Conservation (phyloP, 2,113 vertebrate species). For the Carassius carassius region DNA sequence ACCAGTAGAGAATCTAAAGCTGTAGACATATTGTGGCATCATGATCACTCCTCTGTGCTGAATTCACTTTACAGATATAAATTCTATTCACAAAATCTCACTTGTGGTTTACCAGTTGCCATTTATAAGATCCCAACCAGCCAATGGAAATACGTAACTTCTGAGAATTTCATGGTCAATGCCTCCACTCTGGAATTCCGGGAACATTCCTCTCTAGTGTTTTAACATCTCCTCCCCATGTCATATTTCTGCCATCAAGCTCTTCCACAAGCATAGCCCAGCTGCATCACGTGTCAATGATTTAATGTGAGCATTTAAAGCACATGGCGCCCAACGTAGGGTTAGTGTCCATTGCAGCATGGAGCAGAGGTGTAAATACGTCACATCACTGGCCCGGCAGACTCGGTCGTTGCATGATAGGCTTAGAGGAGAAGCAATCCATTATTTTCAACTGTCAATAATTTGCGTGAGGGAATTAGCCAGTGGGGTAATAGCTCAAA, state of each 20-base stretch:
- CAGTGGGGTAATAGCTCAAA: background rate
- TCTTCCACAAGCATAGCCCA: background rate
- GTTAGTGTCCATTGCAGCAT: constrained; percentile 2
- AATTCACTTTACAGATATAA: background rate
- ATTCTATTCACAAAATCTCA: background rate
- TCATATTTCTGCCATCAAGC: constrained; percentile 39
- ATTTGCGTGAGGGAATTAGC: constrained; percentile 66
- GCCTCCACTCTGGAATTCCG: constrained; percentile 17
- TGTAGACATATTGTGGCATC: background rate
- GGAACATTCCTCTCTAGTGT: background rate
- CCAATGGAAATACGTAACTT: background rate
- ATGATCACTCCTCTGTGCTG: background rate
- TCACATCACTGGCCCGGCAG: constrained; percentile 48
- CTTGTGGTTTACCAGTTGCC: background rate
- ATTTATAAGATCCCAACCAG: background rate
- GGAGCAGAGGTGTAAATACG: constrained; percentile 39
- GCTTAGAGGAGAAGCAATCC: constrained; percentile 78
- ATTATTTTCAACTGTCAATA: constrained; percentile 76
- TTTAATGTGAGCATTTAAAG: constrained; percentile 29
- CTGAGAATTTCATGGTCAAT: constrained; percentile 12
- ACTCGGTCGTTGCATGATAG: constrained; percentile 64
- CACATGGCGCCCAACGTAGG: background rate
- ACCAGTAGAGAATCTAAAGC: background rate
- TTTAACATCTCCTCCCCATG: too few species aligned
- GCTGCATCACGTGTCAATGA: constrained; percentile 39